Percentiles rank a stretch among this genome's conserved stretches.
Evolutionary conservation across 1,140 invertebrate genomes (phyloP).

Genomic region (Ridgeia piscesae): DNA sequence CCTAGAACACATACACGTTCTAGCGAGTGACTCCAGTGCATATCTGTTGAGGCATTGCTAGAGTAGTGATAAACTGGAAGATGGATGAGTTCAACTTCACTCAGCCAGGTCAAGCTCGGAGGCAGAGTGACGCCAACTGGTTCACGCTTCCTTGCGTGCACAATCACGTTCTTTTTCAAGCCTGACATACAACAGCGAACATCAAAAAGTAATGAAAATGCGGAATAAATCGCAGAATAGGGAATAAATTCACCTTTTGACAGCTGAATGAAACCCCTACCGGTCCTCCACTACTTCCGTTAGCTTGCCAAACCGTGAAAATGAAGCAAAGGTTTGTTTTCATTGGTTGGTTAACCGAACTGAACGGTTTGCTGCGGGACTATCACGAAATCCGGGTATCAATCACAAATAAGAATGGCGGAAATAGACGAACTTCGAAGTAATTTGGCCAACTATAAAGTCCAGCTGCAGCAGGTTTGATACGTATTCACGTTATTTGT

Average conservation of each 20-base stretch:
- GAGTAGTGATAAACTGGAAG: not conserved
- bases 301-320: not conserved
- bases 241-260: not conserved
- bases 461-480: constrained; percentile 18
- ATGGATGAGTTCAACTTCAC: not conserved
- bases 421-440: constrained; percentile 18
- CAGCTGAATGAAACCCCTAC: not conserved
- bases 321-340: not conserved
- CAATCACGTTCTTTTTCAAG: not conserved
- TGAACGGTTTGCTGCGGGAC: constrained; percentile 10
- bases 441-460: not conserved
- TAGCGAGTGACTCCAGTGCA: not conserved
- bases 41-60: constrained; percentile 1
- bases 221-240: not conserved
- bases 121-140: not conserved
- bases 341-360: not conserved
- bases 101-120: not conserved
- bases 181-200: not conserved
- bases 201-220: not conserved
- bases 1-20: not conserved
- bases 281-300: not conserved
- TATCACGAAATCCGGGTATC: not conserved
- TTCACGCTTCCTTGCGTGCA: not conserved
- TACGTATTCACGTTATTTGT: constrained; percentile 9
- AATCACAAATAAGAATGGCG: constrained; percentile 10